phyloP scores from a whole-genome alignment of 2,888 invertebrate species.

The Acanthosoma haemorrhoidale region DNA sequence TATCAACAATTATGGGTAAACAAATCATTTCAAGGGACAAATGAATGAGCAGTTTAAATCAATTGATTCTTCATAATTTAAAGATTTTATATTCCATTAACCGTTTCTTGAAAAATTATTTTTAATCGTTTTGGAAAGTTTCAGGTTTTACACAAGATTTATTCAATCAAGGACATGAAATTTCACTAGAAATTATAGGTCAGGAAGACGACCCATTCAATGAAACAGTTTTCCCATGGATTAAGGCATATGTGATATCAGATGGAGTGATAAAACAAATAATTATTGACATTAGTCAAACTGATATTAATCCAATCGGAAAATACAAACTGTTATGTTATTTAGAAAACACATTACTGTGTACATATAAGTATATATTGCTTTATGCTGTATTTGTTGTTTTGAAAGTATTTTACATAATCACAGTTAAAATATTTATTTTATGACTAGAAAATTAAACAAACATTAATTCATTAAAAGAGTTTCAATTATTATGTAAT shows the following conservation, averaged over 20 bases:
- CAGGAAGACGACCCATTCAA: neutral
- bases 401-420: neutral
- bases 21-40: neutral
- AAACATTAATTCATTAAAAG: too few species aligned
- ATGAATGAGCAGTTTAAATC: neutral
- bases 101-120: too few species aligned
- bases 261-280: neutral
- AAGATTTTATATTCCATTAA: too few species aligned
- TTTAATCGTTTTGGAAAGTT: neutral
- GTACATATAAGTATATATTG: neutral
- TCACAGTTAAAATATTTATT: neutral
- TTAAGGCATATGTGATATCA: neutral
- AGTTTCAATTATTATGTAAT: too few species aligned
- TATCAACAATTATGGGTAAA: neutral
- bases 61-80: too few species aligned
- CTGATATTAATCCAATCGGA: neutral
- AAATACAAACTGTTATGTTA: neutral
- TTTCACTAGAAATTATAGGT: neutral
- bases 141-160: neutral
- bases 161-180: neutral
- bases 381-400: neutral
- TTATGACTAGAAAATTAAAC: too few species aligned
- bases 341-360: neutral
- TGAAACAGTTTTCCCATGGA: neutral
- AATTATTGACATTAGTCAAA: neutral